Conservation (phyloP, 2,113 vertebrate species). For the Thryonomys swinderianus region DNA sequence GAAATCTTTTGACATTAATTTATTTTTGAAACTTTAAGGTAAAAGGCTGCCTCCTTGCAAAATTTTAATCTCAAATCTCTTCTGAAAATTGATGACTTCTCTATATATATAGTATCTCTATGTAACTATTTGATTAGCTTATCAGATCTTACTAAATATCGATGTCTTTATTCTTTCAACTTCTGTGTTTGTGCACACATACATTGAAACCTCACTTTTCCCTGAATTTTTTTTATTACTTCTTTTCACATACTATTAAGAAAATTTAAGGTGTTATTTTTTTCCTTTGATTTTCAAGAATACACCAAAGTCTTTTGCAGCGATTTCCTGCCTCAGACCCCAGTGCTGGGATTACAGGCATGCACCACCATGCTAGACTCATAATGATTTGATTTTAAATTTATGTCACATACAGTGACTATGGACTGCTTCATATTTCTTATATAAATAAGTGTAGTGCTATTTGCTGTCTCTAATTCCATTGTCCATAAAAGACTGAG, state of each 20-base stretch:
- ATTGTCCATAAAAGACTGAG: not conserved
- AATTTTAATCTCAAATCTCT: constrained; percentile 55
- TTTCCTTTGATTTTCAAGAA: not conserved
- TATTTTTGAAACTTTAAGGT: constrained; percentile 42
- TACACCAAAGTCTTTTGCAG: not conserved
- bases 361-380: not conserved
- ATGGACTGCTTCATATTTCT: not conserved
- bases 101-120: not conserved
- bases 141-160: not conserved
- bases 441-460: not conserved
- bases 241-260: not conserved
- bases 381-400: constrained; percentile 11
- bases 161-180: not conserved
- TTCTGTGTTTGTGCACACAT: not conserved
- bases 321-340: not conserved
- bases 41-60: not conserved
- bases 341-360: not conserved
- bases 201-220: not conserved
- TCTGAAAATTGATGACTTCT: constrained; percentile 28
- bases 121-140: constrained; percentile 12
- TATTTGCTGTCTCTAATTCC: not conserved
- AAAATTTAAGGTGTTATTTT: too few relatives aligned
- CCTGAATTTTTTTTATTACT: constrained; percentile 21
- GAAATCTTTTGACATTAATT: constrained; percentile 18
- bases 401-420: not conserved